phyloP scores from a whole-genome alignment of 35 echinoderm and acorn worm genomes.

The Strongylocentrotus purpuratus region DNA sequence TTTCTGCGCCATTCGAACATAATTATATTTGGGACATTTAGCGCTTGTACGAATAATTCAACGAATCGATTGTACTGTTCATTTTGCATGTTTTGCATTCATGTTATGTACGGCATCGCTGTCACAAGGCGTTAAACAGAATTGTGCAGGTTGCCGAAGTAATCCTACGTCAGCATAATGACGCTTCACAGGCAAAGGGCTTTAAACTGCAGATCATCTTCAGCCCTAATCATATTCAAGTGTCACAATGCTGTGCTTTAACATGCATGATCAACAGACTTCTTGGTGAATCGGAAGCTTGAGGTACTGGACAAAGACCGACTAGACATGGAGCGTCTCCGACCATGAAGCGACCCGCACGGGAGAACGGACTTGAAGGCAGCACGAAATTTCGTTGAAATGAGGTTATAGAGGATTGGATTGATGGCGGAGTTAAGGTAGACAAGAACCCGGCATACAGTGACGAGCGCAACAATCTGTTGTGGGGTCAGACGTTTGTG shows the following conservation, averaged over 20 bases:
- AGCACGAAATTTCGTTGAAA: slow-evolving; percentile 81
- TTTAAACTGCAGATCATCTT: neutral
- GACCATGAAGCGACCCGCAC: slow-evolving; percentile 35
- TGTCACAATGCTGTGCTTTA: neutral
- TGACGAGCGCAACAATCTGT: slow-evolving; percentile 56
- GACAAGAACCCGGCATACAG: slow-evolving; percentile 61
- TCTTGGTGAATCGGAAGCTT: slow-evolving; percentile 52
- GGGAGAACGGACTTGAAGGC: slow-evolving; percentile 77
- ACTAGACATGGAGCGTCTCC: slow-evolving; percentile 48
- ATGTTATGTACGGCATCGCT: too few relatives aligned
- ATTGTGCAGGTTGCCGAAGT: too few relatives aligned
- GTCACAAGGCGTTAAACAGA: too few relatives aligned
- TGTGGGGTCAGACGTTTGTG: slow-evolving; percentile 32
- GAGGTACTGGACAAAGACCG: slow-evolving; percentile 63
- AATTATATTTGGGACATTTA: too few relatives aligned
- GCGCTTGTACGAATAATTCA: too few relatives aligned
- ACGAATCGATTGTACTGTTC: too few relatives aligned
- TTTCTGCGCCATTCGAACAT: too few relatives aligned
- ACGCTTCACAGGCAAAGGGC: too few relatives aligned
- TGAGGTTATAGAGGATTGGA: slow-evolving; percentile 85
- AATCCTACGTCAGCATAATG: too few relatives aligned
- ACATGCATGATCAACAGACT: slow-evolving; percentile 37
- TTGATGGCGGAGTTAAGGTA: slow-evolving; percentile 95
- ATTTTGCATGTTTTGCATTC: too few relatives aligned
- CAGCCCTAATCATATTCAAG: neutral